These are phyloP conservation scores for Microtus ochrogaster DNA, from an alignment of 2,113 vertebrate genomes.

Conservation along the genomic window DNA sequence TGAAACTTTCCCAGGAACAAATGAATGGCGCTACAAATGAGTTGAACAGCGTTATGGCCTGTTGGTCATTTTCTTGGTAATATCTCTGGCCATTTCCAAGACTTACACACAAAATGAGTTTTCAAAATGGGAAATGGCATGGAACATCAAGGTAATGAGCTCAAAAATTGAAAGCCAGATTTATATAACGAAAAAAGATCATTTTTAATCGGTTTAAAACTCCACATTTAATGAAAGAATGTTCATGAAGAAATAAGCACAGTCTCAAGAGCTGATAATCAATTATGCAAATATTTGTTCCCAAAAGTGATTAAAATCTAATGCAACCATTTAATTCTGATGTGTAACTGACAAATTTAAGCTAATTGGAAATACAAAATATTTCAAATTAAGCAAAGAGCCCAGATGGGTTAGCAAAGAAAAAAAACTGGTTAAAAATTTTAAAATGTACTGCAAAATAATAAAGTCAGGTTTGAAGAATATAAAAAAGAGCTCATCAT, in stretches of 20 bases:
- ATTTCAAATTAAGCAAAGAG: constrained; percentile 26
- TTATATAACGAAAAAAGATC: constrained; percentile 50
- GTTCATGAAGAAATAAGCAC: constrained; percentile 42
- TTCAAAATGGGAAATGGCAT: constrained; percentile 66
- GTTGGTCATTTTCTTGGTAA: constrained; percentile 64
- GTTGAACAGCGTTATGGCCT: constrained; percentile 54
- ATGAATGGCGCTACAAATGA: constrained; percentile 48
- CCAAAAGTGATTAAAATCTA: constrained; percentile 59
- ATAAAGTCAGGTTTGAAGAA: constrained; percentile 7
- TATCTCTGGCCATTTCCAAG: constrained; percentile 72
- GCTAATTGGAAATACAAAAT: constrained; percentile 45
- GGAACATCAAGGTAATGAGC: constrained; percentile 65
- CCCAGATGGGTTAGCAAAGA: constrained; percentile 17
- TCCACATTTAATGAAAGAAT: constrained; percentile 54
- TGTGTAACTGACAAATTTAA: constrained; percentile 54
- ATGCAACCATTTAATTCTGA: constrained; percentile 57
- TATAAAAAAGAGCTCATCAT: background rate
- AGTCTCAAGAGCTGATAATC: constrained; percentile 42
- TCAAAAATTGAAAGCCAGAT: constrained; percentile 70
- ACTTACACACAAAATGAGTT: constrained; percentile 63
- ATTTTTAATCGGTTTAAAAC: constrained; percentile 48
- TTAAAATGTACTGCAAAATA: constrained; percentile 18
- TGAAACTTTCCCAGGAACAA: constrained; percentile 38
- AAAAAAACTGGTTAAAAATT: constrained; percentile 38
- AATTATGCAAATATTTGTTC: constrained; percentile 68